Base-by-base conservation (phyloP, 1,140 invertebrate species). In the Drosophila melanica region DNA sequence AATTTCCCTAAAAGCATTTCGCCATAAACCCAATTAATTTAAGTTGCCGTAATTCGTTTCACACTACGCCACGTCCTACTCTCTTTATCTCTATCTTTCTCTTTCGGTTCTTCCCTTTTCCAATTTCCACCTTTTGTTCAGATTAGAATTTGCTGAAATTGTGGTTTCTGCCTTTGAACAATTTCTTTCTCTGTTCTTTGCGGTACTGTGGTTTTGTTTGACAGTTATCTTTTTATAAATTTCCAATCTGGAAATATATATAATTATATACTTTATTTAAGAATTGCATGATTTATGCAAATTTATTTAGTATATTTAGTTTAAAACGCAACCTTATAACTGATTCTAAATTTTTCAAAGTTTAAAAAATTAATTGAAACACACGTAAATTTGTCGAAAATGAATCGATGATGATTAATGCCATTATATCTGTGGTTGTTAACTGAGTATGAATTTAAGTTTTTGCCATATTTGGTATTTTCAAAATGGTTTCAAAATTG, bases 1-100 rank as follows among this genome's bases (percentile, higher is more conserved):
- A 87, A 87, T 87, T 87, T 89, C 69, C 76, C 84, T 87, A 87
- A 87, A 87, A 87, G 82, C 82, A 87, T 87, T 87, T 89, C 44
- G 76, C 82, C 84, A 87, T 87, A 89, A 87, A 87, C 84, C 87
- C 84, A 87, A 87, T 87, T 87, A 87, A 87, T 89, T 87, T 89
- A 89, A 87, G 76, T 89, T 87, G 79, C 65, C 71, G 79, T 74
- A 87, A 81, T 87, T 87, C 68, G 64, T 70, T 71, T 81, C 75
- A 76, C 75, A 82, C 82, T 69, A 75, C 66, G 45, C 73, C 50
- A 50, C 58, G 7, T 39, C n/a, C 3, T 35, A 5, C 14, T 16
- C 35, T 0, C 12, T 1, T 23, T 1, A 2, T 23, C 20, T 12
- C 20, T 48, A 12, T 44, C 41, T 14, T 50, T 53, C n/a, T 47